Conservation (phyloP, 2,797 vertebrate genomes). For the Gouania willdenowi region DNA sequence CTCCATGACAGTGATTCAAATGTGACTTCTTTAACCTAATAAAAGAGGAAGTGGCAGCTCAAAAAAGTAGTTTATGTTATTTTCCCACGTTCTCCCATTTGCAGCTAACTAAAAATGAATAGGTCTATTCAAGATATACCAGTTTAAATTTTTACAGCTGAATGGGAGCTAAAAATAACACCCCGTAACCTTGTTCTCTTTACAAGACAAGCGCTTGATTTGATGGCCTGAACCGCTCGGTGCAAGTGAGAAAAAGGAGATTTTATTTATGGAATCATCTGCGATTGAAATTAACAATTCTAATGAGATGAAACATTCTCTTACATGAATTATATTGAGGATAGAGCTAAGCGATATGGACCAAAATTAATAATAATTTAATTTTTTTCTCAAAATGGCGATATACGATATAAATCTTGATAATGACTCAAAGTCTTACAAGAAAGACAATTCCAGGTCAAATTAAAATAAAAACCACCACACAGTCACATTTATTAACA, state of each 20-base stretch:
- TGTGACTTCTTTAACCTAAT: constrained; percentile 59
- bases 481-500: too few species aligned
- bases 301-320: constrained; percentile 60
- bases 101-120: constrained; percentile 30
- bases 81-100: constrained; percentile 7
- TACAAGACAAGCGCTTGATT: constrained; percentile 76
- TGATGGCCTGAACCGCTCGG: constrained; percentile 49
- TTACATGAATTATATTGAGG: constrained; percentile 49
- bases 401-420: too few species aligned
- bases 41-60: constrained; percentile 61
- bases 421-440: too few species aligned
- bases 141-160: constrained; percentile 76
- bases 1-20: constrained; percentile 64
- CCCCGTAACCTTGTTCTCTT: constrained; percentile 75
- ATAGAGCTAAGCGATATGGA: too few species aligned
- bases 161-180: constrained; percentile 69
- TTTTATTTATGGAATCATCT: constrained; percentile 71
- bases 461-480: too few species aligned
- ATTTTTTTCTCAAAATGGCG: too few species aligned
- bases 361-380: too few species aligned
- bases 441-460: too few species aligned
- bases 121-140: constrained; percentile 63
- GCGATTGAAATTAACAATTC: constrained; percentile 67
- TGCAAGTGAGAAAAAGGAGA: constrained; percentile 5
- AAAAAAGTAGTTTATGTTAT: constrained; percentile 64